Evolutionary conservation across 2,888 invertebrate species (phyloP).

Genomic region (Rhogogaster chlorosoma): DNA sequence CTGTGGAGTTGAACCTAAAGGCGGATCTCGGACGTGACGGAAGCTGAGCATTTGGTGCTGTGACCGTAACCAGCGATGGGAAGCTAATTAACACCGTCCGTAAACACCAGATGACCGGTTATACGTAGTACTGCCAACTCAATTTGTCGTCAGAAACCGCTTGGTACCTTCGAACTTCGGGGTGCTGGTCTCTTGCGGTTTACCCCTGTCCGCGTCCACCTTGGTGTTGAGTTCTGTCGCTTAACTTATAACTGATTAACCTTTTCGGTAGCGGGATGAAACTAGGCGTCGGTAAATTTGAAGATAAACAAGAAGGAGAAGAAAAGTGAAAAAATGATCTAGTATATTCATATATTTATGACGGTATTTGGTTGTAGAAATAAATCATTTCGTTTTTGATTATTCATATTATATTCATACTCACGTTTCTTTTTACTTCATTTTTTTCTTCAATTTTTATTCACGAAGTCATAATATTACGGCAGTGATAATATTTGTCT

Average conservation of each 20-base stretch:
- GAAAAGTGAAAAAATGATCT: neutral
- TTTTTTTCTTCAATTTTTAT: neutral
- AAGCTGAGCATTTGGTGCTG: constrained; percentile 9
- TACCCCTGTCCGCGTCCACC: neutral
- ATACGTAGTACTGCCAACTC: constrained; percentile 5
- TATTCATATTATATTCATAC: no score
- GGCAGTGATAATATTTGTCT: neutral
- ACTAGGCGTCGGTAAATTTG: neutral
- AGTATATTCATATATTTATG: neutral
- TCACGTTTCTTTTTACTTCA: neutral
- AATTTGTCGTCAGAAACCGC: constrained; percentile 36
- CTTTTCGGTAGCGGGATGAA: neutral
- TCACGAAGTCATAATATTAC: neutral
- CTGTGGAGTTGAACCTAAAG: constrained; percentile 31
- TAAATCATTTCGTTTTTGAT: neutral
- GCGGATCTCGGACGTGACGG: constrained; percentile 33
- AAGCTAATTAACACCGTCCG: constrained; percentile 45
- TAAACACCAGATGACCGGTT: constrained; percentile 28
- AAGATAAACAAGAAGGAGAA: neutral
- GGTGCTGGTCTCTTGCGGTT: constrained; percentile 4
- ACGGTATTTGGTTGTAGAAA: neutral
- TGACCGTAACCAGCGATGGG: constrained; percentile 32
- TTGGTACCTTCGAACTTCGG: neutral
- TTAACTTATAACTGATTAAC: constrained; percentile 14
- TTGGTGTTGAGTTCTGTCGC: neutral